These are phyloP conservation scores for Heteromyza rotundicornis DNA, from an alignment of 2,888 invertebrate genomes.

Conservation along the genomic window DNA sequence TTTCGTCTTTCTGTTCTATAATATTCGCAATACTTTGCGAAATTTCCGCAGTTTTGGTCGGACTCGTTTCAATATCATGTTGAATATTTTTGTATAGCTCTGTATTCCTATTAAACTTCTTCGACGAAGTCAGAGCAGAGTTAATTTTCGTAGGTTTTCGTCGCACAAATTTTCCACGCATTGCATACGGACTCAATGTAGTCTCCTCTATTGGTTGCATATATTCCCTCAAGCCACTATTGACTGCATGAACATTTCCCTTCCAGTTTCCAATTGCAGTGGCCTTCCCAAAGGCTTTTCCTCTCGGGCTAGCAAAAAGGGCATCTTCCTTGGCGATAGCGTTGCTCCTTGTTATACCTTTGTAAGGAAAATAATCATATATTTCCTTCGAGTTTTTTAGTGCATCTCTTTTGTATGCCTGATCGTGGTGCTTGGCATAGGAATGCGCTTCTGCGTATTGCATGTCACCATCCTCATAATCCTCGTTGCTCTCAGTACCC, in stretches of 20 bases:
- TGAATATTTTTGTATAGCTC: background rate
- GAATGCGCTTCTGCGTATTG: background rate
- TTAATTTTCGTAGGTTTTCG: conserved; percentile 29
- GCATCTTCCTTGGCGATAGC: background rate
- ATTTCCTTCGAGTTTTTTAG: background rate
- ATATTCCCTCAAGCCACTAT: conserved; percentile 25
- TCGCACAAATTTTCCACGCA: conserved; percentile 48
- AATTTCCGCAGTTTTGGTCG: background rate
- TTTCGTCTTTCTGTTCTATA: conserved; percentile 9
- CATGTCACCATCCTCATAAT: background rate
- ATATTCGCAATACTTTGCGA: background rate
- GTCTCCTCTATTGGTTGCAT: conserved; percentile 5
- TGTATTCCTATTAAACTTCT: no score
- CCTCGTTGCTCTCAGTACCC: conserved; percentile 3
- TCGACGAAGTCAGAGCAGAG: background rate
- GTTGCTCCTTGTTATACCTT: no score
- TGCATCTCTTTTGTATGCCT: conserved; percentile 26
- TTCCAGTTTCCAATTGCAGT: conserved; percentile 4
- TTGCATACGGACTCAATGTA: conserved; percentile 40
- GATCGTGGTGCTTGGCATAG: conserved; percentile 8
- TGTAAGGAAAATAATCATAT: no score
- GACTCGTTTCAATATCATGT: background rate
- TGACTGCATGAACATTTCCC: conserved; percentile 23
- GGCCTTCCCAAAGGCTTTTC: conserved; percentile 11
- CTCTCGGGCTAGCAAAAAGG: no score